phyloP scores from a whole-genome alignment of 2,113 vertebrate genomes.

The Tapirus terrestris region DNA sequence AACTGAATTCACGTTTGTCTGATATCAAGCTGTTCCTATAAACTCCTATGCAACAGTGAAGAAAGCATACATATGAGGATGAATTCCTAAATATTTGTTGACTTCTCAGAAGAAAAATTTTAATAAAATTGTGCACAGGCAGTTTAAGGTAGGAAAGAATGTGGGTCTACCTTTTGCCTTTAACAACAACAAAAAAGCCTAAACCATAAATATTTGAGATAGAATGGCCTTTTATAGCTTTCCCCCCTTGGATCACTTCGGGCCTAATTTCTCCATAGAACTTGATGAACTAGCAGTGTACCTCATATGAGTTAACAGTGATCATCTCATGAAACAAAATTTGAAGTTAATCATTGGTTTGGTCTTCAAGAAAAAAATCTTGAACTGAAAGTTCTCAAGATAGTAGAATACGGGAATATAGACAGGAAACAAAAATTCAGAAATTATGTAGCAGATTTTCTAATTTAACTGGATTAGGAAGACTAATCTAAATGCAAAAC shows the following conservation, averaged over 20 bases:
- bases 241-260: neutral
- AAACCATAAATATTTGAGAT: neutral
- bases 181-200: neutral
- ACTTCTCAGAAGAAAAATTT: slow-evolving; percentile 21
- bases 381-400: slow-evolving; percentile 35
- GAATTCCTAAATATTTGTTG: slow-evolving; percentile 3
- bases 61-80: neutral
- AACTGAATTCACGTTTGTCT: neutral
- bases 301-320: neutral
- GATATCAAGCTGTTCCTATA: neutral
- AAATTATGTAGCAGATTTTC: neutral
- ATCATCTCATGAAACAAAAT: slow-evolving; percentile 19
- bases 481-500: slow-evolving; percentile 1
- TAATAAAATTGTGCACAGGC: neutral
- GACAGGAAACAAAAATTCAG: slow-evolving; percentile 32
- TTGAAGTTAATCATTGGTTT: neutral
- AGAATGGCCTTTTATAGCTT: neutral
- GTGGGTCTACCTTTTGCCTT: neutral
- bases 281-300: neutral
- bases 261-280: neutral
- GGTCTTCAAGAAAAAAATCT: slow-evolving; percentile 19
- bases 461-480: slow-evolving; percentile 30
- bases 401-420: neutral
- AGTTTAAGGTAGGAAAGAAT: slow-evolving; percentile 36
- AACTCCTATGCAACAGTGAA: slow-evolving; percentile 10